A percentile compares a stretch with the other conserved stretches of the same genome.
phyloP scores from a whole-genome alignment of 2,888 invertebrate genomes.

The Drosophila atroscutellata region DNA sequence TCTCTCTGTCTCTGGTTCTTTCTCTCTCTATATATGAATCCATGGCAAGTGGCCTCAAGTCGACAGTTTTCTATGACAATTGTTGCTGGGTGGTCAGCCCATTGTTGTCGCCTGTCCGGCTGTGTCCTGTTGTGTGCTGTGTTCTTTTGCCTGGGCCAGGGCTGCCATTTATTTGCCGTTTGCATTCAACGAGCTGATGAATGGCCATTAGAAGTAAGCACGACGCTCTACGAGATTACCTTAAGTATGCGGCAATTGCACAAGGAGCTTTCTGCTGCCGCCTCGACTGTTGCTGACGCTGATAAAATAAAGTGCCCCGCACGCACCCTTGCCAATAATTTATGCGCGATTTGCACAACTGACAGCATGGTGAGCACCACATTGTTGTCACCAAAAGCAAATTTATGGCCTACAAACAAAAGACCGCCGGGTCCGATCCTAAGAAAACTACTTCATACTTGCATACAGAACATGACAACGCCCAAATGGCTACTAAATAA shows the following conservation, averaged over 20 bases:
- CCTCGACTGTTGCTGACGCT: slow-evolving; percentile 30
- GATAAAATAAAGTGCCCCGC: slow-evolving; percentile 65
- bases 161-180: slow-evolving; percentile 76
- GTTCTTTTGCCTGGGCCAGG: slow-evolving; percentile 18
- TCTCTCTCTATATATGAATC: not conserved
- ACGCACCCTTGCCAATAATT: slow-evolving; percentile 66
- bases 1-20: not conserved
- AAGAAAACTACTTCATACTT: slow-evolving; percentile 52
- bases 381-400: slow-evolving; percentile 28
- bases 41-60: slow-evolving; percentile 33
- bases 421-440: slow-evolving; percentile 55
- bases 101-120: slow-evolving; percentile 49
- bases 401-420: slow-evolving; percentile 75
- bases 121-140: slow-evolving; percentile 17
- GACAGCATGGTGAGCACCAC: slow-evolving; percentile 31
- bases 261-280: slow-evolving; percentile 69
- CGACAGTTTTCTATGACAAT: slow-evolving; percentile 74
- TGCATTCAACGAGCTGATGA: slow-evolving; percentile 78
- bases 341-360: slow-evolving; percentile 61
- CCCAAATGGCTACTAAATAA: slow-evolving; percentile 73
- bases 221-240: slow-evolving; percentile 74
- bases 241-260: slow-evolving; percentile 80
- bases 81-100: slow-evolving; percentile 68
- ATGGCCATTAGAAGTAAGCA: slow-evolving; percentile 78
- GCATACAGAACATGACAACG: slow-evolving; percentile 33